phyloP scores from a whole-genome alignment of 2,113 vertebrate genomes.

The Siniperca chuatsi region DNA sequence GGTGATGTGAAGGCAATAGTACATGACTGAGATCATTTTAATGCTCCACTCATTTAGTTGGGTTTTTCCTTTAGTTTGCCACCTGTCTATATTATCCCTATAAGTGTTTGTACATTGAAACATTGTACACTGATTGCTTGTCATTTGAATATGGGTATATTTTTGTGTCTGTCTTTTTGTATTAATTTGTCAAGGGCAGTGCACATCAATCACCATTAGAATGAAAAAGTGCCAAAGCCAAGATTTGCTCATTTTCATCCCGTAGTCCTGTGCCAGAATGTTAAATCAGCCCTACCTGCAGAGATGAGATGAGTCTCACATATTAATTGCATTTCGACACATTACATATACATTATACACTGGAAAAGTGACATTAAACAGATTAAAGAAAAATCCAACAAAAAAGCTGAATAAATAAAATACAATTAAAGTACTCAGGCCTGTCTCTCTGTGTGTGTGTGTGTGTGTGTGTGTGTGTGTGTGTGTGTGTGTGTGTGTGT shows the following conservation, averaged over 20 bases:
- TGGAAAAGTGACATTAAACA: neutral
- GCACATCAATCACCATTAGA: slow-evolving; percentile 22
- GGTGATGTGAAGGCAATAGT: neutral
- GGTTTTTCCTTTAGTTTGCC: neutral
- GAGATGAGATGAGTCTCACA: slow-evolving; percentile 7
- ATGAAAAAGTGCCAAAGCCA: neutral
- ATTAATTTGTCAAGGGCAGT: slow-evolving; percentile 3
- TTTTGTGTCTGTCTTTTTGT: neutral
- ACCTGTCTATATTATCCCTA: neutral
- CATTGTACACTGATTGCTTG: neutral
- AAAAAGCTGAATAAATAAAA: slow-evolving; percentile 2
- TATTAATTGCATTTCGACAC: slow-evolving; percentile 14
- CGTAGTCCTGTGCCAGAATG: slow-evolving; percentile 5
- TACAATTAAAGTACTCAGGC: neutral
- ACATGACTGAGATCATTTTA: neutral
- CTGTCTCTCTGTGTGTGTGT: neutral
- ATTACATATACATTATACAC: slow-evolving; percentile 17
- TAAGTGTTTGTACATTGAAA: neutral
- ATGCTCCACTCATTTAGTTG: neutral
- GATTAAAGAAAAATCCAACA: slow-evolving; percentile 13
- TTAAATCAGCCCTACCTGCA: slow-evolving; percentile 12
- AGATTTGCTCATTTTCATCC: slow-evolving; percentile 11
- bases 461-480: neutral
- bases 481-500: neutral
- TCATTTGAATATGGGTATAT: neutral